Base-by-base conservation (phyloP, 2,113 vertebrate species). In the Plecotus auritus region DNA sequence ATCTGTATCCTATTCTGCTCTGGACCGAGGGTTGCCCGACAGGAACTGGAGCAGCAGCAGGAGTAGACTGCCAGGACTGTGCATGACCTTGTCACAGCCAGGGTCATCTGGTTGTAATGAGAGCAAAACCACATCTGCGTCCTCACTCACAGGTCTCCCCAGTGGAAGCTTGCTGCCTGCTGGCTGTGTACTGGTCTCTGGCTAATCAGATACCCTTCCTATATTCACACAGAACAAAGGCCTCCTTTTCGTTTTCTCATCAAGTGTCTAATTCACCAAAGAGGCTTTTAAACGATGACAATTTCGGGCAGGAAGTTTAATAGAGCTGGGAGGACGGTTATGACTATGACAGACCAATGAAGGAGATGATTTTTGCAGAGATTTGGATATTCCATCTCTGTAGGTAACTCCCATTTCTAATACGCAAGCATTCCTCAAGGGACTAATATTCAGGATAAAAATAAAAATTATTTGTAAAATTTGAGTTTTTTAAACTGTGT, bases 261-360 rank as follows among this genome's bases (percentile, higher is more conserved):
- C 59, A 47, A 64, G 45, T 84, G 13, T 76, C n/a, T 92, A 23
- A 70, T 49, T 76, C 80, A 81, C 66, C 56, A 64, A 42, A 72
- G 56, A 88, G 30, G 3, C 91, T 83, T 83, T 82, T 32, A 92
- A 86, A 54, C 56, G 16, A n/a, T 69, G 74, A 54, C 20, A 9
- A 35, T 87, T 86, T 66, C 35, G 83, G 61, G 51, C 88, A 93
- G 23, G 26, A 95, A 88, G 78, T 74, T 91, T 35, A 88, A 72
- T 2, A 91, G 47, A 42, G 14, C 16, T 30, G 14, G 56, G 49
- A 61, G 16, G 40, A 56, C 45, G 42, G 35, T 54, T 67, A 88
- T 32, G 61, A 54, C 26, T 81, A 30, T 59, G 26, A 49, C 7
- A 54, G 66, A 40, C 35, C 42, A 64, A 32, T 12, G 61, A 78